Conservation (phyloP, 2,888 invertebrate species). For the Chorisops tibialis region DNA sequence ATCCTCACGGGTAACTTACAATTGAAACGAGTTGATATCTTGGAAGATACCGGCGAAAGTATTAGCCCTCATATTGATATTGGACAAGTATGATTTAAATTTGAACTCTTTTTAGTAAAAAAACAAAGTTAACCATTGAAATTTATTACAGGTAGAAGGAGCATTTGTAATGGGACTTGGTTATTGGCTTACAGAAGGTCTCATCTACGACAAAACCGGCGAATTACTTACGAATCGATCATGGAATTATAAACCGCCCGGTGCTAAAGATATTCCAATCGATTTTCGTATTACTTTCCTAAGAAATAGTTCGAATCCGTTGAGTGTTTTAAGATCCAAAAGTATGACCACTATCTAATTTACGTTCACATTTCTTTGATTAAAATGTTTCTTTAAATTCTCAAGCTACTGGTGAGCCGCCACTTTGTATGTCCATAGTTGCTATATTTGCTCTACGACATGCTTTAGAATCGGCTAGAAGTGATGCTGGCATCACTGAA, state of each 20-base stretch:
- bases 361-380: no score
- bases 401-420: constrained; percentile 59
- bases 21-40: constrained; percentile 59
- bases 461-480: constrained; percentile 60
- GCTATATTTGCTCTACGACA: constrained; percentile 61
- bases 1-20: constrained; percentile 65
- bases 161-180: constrained; percentile 71
- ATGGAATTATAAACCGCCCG: constrained; percentile 72
- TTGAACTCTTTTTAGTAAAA: no score
- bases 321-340: constrained; percentile 67
- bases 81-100: no score
- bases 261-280: constrained; percentile 66
- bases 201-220: constrained; percentile 61
- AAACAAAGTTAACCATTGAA: no score
- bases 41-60: constrained; percentile 66
- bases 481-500: constrained; percentile 57
- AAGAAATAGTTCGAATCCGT: constrained; percentile 59
- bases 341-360: no score
- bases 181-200: constrained; percentile 66
- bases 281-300: constrained; percentile 64
- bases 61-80: constrained; percentile 65
- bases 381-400: no score
- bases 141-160: no score
- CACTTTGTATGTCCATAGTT: constrained; percentile 53
- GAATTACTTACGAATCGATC: constrained; percentile 65